Conservation (phyloP, 2,888 invertebrate genomes). For the Gonocerus acuteangulatus region DNA sequence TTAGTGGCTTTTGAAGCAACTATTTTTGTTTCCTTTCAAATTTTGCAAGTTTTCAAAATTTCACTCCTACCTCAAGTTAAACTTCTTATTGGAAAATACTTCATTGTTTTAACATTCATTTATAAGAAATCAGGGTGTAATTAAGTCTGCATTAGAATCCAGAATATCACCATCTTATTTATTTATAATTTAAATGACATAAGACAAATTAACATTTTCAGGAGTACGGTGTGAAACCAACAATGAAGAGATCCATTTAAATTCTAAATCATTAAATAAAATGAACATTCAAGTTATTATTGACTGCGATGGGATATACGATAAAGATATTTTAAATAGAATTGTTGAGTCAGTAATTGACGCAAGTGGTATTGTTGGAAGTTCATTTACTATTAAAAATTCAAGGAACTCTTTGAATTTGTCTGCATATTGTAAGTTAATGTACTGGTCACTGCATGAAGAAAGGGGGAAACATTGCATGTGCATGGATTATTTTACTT, state of each 20-base stretch:
- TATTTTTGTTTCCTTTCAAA: too few species aligned
- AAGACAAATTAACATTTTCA: neutral
- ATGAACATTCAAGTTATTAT: slow-evolving; percentile 9
- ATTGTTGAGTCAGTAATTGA: slow-evolving; percentile 12
- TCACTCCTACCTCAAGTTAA: too few species aligned
- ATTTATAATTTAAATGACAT: neutral
- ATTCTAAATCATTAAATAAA: neutral
- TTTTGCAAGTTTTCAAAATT: too few species aligned
- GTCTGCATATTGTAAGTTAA: slow-evolving; percentile 3
- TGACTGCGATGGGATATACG: neutral
- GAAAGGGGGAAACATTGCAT: too few species aligned
- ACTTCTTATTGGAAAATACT: too few species aligned
- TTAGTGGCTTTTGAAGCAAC: too few species aligned
- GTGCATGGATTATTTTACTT: too few species aligned
- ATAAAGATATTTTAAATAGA: slow-evolving; percentile 9
- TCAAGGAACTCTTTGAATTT: slow-evolving; percentile 5
- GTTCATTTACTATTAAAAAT: neutral
- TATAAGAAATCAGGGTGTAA: too few species aligned
- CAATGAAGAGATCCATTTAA: neutral
- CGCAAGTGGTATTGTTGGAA: neutral
- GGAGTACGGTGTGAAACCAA: neutral
- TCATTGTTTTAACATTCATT: too few species aligned
- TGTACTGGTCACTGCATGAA: neutral
- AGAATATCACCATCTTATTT: too few species aligned
- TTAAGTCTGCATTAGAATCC: too few species aligned